These are phyloP conservation scores for Trachymyrmex septentrionalis DNA, from an alignment of 1,140 invertebrate species.

Conservation along the genomic window DNA sequence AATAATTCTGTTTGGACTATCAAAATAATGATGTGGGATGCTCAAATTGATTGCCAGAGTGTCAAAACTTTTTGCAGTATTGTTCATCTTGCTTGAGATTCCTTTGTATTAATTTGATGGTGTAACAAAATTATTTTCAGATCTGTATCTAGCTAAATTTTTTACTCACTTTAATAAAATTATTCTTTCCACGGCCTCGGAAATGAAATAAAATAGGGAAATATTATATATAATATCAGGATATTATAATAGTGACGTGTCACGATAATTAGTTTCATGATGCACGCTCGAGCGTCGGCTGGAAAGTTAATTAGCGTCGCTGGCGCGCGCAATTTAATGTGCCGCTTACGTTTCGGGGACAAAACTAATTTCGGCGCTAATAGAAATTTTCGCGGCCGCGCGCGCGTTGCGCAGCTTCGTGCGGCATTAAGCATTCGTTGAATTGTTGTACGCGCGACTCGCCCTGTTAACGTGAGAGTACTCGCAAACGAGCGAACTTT, in stretches of 20 bases:
- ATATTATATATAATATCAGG: too few relatives aligned
- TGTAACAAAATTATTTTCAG: too few relatives aligned
- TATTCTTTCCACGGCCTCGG: too few relatives aligned
- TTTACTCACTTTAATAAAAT: too few relatives aligned
- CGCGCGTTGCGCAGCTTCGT: background rate
- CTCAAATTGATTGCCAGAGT: too few relatives aligned
- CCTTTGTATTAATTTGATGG: too few relatives aligned
- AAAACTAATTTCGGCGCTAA: slow-evolving; percentile 26
- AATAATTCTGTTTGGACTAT: too few relatives aligned
- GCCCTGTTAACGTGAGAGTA: background rate
- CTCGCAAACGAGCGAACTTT: slow-evolving; percentile 49
- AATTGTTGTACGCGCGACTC: background rate
- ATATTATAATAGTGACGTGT: background rate
- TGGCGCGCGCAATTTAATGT: slow-evolving; percentile 15
- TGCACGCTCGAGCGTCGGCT: background rate
- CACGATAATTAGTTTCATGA: slow-evolving; percentile 19
- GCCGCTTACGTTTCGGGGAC: slow-evolving; percentile 18
- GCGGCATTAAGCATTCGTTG: background rate
- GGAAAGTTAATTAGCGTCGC: slow-evolving; percentile 35
- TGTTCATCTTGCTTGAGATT: too few relatives aligned
- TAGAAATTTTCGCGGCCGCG: slow-evolving; percentile 23
- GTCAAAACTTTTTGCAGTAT: too few relatives aligned
- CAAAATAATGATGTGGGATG: too few relatives aligned
- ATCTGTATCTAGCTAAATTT: too few relatives aligned
- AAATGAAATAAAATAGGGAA: too few relatives aligned